Evolutionary conservation across 2,797 vertebrate species (phyloP), one percentile per base, ranked within the genome.

Genomic region (Momotus momota): DNA sequence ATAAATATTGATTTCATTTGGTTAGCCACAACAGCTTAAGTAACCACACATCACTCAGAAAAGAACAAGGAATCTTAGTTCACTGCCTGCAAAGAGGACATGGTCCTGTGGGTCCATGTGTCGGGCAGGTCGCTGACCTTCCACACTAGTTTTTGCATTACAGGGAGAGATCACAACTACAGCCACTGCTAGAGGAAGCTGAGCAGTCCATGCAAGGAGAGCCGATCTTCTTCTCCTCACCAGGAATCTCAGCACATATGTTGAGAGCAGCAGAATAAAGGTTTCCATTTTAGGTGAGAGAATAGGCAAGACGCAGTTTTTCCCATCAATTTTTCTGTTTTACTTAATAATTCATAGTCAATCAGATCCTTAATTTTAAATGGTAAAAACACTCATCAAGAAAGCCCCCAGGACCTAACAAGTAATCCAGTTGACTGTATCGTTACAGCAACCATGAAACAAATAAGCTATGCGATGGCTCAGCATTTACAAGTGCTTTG

Each of bases 401-500:
- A 90, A 81, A 90, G 35, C 40, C 60, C 33, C 23, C 48, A 86
- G 55, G 85, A 90, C 35, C 40, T 86, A 75, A n/a, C 43, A 90
- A 90, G 41, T 91, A 91, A 90, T 81, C 41, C 60, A 31, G 38
- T 27, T 72, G 54, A 86, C 58, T 78, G 6, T 46, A 94, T 81
- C 1, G 1, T 96, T 95, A 91, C 70, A 91, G 66, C n/a, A 94
- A 90, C 54, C 55, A 57, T 62, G 72, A 92, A 90, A 84, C 41
- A 90, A 94, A 96, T 66, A 86, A 33, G 1, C 46, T 86, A 35
- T 70, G 45, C 55, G 66, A 93, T 86, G 45, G 41, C 25, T 94
- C 77, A 86, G 77, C 83, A 90, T 85, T 91, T 85, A 61, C 66
- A 88, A 79, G 46, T 35, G 23, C 22, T 95, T 86, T 82, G 58